Evolutionary conservation across 2,113 vertebrate species (phyloP), one percentile per base, ranked within the genome.

Genomic region (Triplophysa dalaica): DNA sequence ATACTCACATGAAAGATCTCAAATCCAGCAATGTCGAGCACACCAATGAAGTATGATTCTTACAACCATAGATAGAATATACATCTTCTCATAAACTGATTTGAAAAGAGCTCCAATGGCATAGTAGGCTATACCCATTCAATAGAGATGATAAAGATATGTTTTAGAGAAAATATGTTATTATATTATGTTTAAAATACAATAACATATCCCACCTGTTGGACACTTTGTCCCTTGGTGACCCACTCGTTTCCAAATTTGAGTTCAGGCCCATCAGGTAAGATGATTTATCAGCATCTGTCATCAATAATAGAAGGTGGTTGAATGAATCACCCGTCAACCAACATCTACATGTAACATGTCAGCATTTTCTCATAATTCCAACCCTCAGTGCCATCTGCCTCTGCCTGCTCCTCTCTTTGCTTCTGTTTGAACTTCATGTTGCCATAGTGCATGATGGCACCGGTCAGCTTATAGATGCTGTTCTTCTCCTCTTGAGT

Each of bases 1-100:
- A 56, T 56, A 84, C 89, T 87, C 83, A 94, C 93, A 86, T 94
- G 90, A 90, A 94, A 94, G 87, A 94, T 94, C 82, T 93, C 93
- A 86, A 93, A 93, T 8, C 91, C 92, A 63, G 92, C 89, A 5
- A 96, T 97, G 84, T 97, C 95, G 81, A 97, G 67, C 65, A 97
- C 95, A 4, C 96, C 96, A 52, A 97, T 97, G 91, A 94, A 97
- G 87, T 89, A 94, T 56, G 52, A 95, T 95, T 63, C 92, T 90
- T 0, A 72, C 70, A 83, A 95, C 94, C 94, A 95, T 95, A 94
- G 94, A 95, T 58, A 88, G 86, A 87, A 95, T 1, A 24, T 24
- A 95, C 94, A 95, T 95, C 86, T 92, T 96, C 86, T 96, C 95
- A 0, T 97, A 96, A 84, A 96, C 94, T 0, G 95, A 83, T 84